Percentiles rank a stretch among this genome's conserved stretches.
Conservation (phyloP, 2,113 vertebrate genomes). For the Prolemur simus region DNA sequence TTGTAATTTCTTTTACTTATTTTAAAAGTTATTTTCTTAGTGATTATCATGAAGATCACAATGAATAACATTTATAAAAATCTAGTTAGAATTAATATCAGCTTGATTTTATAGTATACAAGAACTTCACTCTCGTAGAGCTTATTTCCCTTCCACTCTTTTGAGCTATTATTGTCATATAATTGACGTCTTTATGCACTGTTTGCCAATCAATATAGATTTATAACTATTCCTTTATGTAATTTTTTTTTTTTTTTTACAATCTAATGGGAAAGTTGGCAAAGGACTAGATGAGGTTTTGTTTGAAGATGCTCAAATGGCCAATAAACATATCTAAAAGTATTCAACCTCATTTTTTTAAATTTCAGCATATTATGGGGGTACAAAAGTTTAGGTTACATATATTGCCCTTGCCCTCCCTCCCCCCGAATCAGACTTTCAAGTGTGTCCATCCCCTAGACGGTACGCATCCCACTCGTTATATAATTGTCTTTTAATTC, state of each 20-base stretch:
- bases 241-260: no score
- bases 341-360: no score
- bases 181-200: not conserved
- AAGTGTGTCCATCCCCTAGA: no score
- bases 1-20: slow-evolving; percentile 1
- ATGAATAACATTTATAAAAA: slow-evolving; percentile 30
- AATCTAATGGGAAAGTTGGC: no score
- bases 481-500: not conserved
- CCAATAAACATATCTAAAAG: no score
- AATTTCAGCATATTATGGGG: no score
- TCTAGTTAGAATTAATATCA: not conserved
- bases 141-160: not conserved
- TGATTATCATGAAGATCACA: not conserved
- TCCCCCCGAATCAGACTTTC: no score
- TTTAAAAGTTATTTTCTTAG: slow-evolving; percentile 32
- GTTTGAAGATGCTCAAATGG: no score
- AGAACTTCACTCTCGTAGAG: not conserved
- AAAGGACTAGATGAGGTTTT: no score
- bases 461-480: no score
- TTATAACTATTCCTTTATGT: not conserved
- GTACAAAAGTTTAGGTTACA: no score
- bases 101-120: slow-evolving; percentile 15
- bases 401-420: no score
- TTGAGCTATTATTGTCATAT: not conserved
- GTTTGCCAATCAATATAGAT: not conserved